These are phyloP conservation scores for Synergus gifuensis DNA, from an alignment of 2,888 invertebrate species.

Conservation along the genomic window DNA sequence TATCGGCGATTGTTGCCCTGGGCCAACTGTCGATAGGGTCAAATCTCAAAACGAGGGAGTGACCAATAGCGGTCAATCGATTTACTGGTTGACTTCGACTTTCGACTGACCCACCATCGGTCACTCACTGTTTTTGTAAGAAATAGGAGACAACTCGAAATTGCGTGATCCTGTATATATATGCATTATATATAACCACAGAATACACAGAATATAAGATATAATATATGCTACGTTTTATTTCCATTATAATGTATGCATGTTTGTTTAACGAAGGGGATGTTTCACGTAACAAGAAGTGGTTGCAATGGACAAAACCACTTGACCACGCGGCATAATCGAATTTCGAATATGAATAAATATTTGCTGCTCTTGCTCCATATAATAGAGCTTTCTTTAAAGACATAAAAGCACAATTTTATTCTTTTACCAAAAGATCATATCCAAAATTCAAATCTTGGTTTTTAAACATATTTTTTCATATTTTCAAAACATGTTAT, in stretches of 20 bases:
- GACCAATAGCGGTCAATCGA: slow-evolving; percentile 63
- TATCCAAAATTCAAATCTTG: too few relatives aligned
- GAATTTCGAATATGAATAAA: slow-evolving; percentile 64
- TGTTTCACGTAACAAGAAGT: slow-evolving; percentile 44
- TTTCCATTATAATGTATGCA: slow-evolving; percentile 64
- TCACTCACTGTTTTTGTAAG: slow-evolving; percentile 63
- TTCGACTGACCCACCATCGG: slow-evolving; percentile 48
- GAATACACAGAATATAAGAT: slow-evolving; percentile 44
- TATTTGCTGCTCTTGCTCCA: slow-evolving; percentile 54
- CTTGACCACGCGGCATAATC: slow-evolving; percentile 57
- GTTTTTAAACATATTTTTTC: too few relatives aligned
- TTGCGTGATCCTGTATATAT: background rate
- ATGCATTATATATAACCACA: background rate
- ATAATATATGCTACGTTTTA: background rate
- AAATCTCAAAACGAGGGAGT: slow-evolving; percentile 66
- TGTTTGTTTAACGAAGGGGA: slow-evolving; percentile 66
- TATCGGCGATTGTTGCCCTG: slow-evolving; percentile 71
- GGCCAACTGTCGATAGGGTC: slow-evolving; percentile 73
- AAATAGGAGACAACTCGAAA: slow-evolving; percentile 53
- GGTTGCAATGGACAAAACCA: slow-evolving; percentile 54
- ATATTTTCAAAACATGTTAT: background rate
- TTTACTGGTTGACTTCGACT: slow-evolving; percentile 40
- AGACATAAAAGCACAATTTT: too few relatives aligned
- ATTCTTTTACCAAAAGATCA: too few relatives aligned
- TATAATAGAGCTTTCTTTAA: too few relatives aligned